Base-by-base conservation (phyloP, 2,888 invertebrate species). In the Alentia gelatinosa region DNA sequence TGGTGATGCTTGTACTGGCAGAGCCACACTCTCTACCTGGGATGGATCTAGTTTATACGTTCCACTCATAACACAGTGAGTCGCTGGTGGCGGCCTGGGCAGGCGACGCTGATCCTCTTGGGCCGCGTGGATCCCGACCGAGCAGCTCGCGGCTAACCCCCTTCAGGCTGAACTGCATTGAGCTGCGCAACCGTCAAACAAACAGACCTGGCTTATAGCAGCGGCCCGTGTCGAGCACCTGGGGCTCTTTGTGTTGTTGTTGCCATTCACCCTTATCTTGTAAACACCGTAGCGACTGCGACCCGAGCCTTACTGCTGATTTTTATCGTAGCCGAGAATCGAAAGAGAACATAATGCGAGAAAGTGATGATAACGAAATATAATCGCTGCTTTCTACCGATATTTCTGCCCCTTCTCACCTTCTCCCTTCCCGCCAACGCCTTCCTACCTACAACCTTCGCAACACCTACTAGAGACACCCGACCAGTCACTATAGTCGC, bases 51-150 rank as follows among this genome's bases (percentile, higher is more conserved):
- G 74, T 33, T 74, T 33, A 74, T 33, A 74, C 74, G 26, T 33
- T 26, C 74, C 33, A 74, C 74, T 74, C 74, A 74, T 74, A 74
- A 74, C 74, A 33, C 74, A 33, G n/a, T 33, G 74, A 74, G 74
- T 74, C 74, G 63, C 63, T 74, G 74, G n/a, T 26, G 12, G 47
- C 47, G 74, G n/a, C 30, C n/a, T 74, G 26, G 74, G 74, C 26
- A 74, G 74, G 74, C 30, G 74, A 74, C 74, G 74, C 30, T 74
- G 74, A 74, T 33, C 74, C 74, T 33, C 30, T 15, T 33, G 30
- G 74, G 74, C 12, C 15, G 74, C 26, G 30, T 33, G 74, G 74
- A 74, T 74, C 74, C 74, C 30, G 7, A 26, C n/a, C 26, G 74
- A 74, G 74, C 74, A 30, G 74, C 74, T 74, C 74, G 19, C 47